Evolutionary conservation across 2,797 vertebrate species (phyloP), one percentile per base, ranked within the genome.

Genomic region (Hippoglossus hippoglossus): DNA sequence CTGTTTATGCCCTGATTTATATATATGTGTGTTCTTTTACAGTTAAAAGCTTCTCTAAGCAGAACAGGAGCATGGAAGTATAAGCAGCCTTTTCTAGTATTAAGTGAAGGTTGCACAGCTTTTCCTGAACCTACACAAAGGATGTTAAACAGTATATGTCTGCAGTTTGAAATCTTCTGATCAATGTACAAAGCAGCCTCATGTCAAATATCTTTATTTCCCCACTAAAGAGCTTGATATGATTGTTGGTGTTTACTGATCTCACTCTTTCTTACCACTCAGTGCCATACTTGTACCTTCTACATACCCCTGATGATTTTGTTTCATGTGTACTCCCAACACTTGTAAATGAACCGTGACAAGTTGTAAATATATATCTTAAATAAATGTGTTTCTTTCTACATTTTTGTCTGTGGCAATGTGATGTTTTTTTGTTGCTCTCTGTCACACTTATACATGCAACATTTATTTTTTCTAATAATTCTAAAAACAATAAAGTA

Each of bases 341-440:
- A 86, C 63, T 64, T 91, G 87, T 93, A 89, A 87, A 92, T 87
- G 73, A 68, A 82, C 75, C 39, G 34, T 78, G 69, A 70, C 22
- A 75, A 85, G 69, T 81, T 91, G 88, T 92, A 93, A 86, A 90
- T 91, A 90, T 87, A 80, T 84, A 84, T 86, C 76, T 66, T 61
- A 93, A 31, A 93, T 93, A 93, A 93, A 93, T 90, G 90, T 91
- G 75, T 54, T 74, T 82, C 79, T 93, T 91, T 91, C 49, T 87
- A 83, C 31, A 68, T 7, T 31, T 52, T 71, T 69, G 71, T 82
- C 50, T 63, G 15, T 52, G 18, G 28, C 8, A 3, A 26, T 1
- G 2, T 21, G 41, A 16, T 71, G 18, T 28, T 25, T 47, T 47
- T 0, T 39, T 13, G 36, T 39, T 39, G 12, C 1, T 15, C 6